Conservation (phyloP, 2,888 invertebrate species). For the Entomobrya proxima region DNA sequence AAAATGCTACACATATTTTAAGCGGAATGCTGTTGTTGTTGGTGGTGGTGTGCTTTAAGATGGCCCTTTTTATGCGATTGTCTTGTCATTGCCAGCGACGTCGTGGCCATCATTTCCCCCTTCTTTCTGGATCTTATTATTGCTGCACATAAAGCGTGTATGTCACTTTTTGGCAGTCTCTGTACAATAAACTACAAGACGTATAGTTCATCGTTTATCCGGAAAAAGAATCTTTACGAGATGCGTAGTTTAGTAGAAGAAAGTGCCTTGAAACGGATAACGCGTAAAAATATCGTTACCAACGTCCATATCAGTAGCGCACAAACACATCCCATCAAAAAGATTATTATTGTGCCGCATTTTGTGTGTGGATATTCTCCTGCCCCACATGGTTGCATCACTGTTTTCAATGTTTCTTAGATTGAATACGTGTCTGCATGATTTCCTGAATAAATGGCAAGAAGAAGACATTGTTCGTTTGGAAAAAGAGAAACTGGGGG, state of each 20-base stretch:
- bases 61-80: slow-evolving; percentile 24
- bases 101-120: background rate
- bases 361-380: background rate
- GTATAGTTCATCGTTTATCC: background rate
- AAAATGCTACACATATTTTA: slow-evolving; percentile 7
- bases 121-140: background rate
- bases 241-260: background rate
- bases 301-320: background rate
- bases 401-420: slow-evolving; percentile 1
- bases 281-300: background rate
- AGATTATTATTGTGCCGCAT: slow-evolving; percentile 42
- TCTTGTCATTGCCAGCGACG: slow-evolving; percentile 28
- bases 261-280: slow-evolving; percentile 11
- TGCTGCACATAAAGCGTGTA: background rate
- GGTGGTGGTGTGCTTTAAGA: too few species aligned
- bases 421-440: slow-evolving; percentile 20
- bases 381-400: background rate
- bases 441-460: background rate
- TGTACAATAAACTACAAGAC: background rate
- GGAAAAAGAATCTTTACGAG: background rate
- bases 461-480: slow-evolving; percentile 6
- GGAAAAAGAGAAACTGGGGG: slow-evolving; percentile 2
- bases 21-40: background rate
- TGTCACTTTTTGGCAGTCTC: background rate
- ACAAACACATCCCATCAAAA: slow-evolving; percentile 32